Conservation (phyloP, 1,140 invertebrate genomes). For the Zeugodacus cucurbitae region DNA sequence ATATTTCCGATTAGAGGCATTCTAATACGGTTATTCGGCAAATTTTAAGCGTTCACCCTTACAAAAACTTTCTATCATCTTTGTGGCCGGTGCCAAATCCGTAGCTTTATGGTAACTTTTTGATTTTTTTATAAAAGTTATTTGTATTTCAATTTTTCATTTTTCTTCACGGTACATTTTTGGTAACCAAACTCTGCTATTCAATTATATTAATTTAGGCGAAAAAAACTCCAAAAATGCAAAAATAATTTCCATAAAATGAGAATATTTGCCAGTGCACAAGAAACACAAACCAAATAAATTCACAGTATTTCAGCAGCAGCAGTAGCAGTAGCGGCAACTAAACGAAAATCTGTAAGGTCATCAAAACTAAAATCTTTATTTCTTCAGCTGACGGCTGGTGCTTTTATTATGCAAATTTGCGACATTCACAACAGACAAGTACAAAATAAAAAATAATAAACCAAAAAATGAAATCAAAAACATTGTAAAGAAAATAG, state of each 20-base stretch:
- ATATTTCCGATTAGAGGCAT: too few species aligned
- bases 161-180: too few species aligned
- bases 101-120: too few species aligned
- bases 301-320: background rate
- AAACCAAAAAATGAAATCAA: background rate
- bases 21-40: too few species aligned
- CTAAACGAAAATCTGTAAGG: background rate
- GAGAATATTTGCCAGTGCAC: too few species aligned
- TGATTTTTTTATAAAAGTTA: too few species aligned
- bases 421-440: background rate
- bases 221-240: background rate
- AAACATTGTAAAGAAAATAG: background rate
- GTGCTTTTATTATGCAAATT: background rate
- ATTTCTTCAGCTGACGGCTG: background rate
- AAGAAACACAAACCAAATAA: background rate
- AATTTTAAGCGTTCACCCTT: too few species aligned
- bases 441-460: background rate
- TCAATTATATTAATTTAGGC: background rate
- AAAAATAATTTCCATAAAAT: background rate
- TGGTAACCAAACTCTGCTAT: too few species aligned
- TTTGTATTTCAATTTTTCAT: too few species aligned
- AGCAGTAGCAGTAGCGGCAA: background rate
- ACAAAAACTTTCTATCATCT: too few species aligned
- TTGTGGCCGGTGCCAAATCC: too few species aligned
- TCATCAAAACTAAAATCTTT: background rate